These are phyloP conservation scores for Chaetorhynchus papuensis DNA, from an alignment of 2,113 vertebrate species.

Conservation along the genomic window DNA sequence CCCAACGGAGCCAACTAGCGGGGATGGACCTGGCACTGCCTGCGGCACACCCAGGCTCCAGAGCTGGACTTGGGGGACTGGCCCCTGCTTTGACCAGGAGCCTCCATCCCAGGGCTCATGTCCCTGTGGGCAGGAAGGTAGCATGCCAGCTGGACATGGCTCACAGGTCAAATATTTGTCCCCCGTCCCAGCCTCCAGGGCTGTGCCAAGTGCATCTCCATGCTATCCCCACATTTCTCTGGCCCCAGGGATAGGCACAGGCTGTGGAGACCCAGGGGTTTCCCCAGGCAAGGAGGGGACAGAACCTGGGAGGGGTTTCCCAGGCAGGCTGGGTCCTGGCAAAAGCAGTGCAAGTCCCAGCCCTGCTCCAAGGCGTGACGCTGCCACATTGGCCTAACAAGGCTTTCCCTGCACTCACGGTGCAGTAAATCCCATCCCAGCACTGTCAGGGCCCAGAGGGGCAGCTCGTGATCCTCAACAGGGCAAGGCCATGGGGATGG, in stretches of 20 bases:
- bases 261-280: not conserved
- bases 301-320: not conserved
- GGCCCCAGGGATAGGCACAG: fast-evolving
- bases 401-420: fast-evolving
- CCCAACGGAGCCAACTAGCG: not conserved
- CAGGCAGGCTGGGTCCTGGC: not conserved
- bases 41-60: not conserved
- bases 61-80: not conserved
- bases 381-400: not conserved
- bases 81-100: too few species aligned
- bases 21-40: fast-evolving
- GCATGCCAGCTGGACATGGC: not conserved
- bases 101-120: fast-evolving
- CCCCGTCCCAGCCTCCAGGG: not conserved
- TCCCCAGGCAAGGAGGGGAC: not conserved
- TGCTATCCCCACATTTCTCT: fast-evolving
- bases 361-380: not conserved
- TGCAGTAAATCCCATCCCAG: fast-evolving
- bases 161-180: not conserved
- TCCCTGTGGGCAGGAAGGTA: not conserved
- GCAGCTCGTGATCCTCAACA: not conserved
- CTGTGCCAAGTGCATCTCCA: not conserved
- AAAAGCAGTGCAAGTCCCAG: not conserved
- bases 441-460: not conserved
- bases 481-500: not conserved